Conservation (phyloP, 2,888 invertebrate species). For the Myopa testacea region DNA sequence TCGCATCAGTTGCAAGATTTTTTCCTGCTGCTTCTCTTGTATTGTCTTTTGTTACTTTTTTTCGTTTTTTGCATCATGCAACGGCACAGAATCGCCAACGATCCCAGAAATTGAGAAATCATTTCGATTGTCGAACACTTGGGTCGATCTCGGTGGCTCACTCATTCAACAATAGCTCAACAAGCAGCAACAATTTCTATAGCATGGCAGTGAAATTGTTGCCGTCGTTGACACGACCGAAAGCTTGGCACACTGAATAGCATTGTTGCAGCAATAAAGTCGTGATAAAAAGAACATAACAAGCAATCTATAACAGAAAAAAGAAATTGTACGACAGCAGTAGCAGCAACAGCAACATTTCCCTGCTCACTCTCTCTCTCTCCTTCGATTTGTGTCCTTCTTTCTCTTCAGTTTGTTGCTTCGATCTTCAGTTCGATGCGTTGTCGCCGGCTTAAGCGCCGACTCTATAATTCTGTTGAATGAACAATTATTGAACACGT, state of each 20-base stretch:
- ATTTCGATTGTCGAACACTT: constrained; percentile 45
- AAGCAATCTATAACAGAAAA: constrained; percentile 24
- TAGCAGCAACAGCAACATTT: constrained; percentile 20
- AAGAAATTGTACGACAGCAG: constrained; percentile 38
- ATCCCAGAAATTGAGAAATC: constrained; percentile 45
- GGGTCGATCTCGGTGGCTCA: constrained; percentile 15
- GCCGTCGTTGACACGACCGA: constrained; percentile 39
- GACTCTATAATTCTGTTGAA: constrained; percentile 22
- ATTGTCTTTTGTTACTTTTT: constrained; percentile 4
- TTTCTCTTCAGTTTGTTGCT: background rate
- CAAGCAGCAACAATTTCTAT: constrained; percentile 22
- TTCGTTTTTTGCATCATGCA: constrained; percentile 7
- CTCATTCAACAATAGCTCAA: constrained; percentile 21
- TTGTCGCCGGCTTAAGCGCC: background rate
- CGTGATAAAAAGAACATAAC: constrained; percentile 34
- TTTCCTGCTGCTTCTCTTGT: background rate
- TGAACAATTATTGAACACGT: constrained; percentile 34
- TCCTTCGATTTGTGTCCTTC: background rate
- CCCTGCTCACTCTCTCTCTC: background rate
- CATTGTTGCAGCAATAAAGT: constrained; percentile 32
- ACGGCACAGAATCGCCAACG: constrained; percentile 44
- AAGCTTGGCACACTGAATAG: constrained; percentile 34
- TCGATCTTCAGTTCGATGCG: constrained; percentile 8
- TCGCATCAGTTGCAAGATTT: constrained; percentile 7
- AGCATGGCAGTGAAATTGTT: constrained; percentile 37